Evolutionary conservation across 2,113 vertebrate species (phyloP).

Genomic region (Taxidea taxus): DNA sequence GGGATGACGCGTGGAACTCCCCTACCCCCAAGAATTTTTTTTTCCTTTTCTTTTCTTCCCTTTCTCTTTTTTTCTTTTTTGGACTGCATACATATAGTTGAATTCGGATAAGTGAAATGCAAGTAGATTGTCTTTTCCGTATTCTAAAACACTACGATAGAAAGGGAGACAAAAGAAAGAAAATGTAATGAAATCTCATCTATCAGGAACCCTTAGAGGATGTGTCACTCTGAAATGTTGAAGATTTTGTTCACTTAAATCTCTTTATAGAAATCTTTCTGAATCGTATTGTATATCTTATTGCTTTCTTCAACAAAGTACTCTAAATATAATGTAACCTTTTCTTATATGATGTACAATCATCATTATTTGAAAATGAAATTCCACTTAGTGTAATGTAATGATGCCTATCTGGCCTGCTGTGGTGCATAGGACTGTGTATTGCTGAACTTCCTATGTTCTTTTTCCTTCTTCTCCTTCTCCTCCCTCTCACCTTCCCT

Average conservation of each 20-base stretch:
- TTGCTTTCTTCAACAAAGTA: constrained; percentile 17
- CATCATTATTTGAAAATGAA: constrained; percentile 33
- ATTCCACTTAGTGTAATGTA: neutral
- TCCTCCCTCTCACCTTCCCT: no score
- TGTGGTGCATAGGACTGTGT: no score
- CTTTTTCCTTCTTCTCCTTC: neutral
- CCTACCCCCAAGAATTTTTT: neutral
- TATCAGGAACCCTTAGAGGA: neutral
- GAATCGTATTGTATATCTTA: constrained; percentile 24
- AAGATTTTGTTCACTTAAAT: constrained; percentile 37
- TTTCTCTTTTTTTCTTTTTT: neutral
- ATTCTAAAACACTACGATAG: neutral
- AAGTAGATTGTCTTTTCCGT: neutral
- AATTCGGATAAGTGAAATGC: neutral
- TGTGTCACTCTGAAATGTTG: neutral
- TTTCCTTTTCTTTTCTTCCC: neutral
- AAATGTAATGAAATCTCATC: constrained; percentile 30
- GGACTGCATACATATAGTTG: neutral
- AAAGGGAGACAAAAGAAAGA: constrained; percentile 16
- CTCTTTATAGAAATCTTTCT: constrained; percentile 34
- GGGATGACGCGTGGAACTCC: neutral
- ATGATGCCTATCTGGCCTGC: neutral
- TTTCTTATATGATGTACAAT: constrained; percentile 23
- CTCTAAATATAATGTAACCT: constrained; percentile 32
- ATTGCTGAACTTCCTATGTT: neutral